These are phyloP conservation scores for Drosophila repletoides DNA, from an alignment of 1,140 invertebrate genomes.

Conservation along the genomic window DNA sequence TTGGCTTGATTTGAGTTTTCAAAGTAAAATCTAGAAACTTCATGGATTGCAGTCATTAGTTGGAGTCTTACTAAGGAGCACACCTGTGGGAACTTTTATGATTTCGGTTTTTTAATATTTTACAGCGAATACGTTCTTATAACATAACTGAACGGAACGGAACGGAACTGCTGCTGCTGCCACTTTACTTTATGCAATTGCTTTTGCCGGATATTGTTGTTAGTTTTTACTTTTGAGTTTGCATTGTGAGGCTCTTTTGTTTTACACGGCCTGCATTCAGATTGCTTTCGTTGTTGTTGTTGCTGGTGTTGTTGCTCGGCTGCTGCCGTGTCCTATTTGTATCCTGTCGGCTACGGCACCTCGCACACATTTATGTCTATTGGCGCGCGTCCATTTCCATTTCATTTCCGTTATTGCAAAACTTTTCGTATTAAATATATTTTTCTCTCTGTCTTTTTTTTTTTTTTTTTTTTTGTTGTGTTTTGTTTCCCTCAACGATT, in stretches of 20 bases:
- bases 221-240: slow-evolving; percentile 74
- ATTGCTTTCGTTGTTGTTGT: slow-evolving; percentile 44
- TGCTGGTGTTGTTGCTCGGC: slow-evolving; percentile 16
- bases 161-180: slow-evolving; percentile 30
- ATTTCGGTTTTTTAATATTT: slow-evolving; percentile 33
- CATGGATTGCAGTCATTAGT: slow-evolving; percentile 2
- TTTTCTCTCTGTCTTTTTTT: slow-evolving; percentile 66
- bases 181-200: slow-evolving; percentile 73
- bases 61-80: neutral
- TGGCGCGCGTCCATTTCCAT: slow-evolving; percentile 80
- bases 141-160: neutral
- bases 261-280: slow-evolving; percentile 60
- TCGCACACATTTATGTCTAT: slow-evolving; percentile 75
- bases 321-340: slow-evolving; percentile 76
- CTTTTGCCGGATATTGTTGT: slow-evolving; percentile 79
- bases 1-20: too few species aligned
- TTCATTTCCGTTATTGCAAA: slow-evolving; percentile 81
- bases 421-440: slow-evolving; percentile 81
- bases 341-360: slow-evolving; percentile 63
- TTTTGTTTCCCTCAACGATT: slow-evolving; percentile 45
- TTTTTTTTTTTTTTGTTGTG: slow-evolving; percentile 52
- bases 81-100: neutral
- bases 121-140: neutral
- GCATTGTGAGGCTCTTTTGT: slow-evolving; percentile 70
- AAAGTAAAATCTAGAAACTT: neutral